These are phyloP conservation scores for Dysmachus trigonus DNA, from an alignment of 2,888 invertebrate species.

Conservation along the genomic window DNA sequence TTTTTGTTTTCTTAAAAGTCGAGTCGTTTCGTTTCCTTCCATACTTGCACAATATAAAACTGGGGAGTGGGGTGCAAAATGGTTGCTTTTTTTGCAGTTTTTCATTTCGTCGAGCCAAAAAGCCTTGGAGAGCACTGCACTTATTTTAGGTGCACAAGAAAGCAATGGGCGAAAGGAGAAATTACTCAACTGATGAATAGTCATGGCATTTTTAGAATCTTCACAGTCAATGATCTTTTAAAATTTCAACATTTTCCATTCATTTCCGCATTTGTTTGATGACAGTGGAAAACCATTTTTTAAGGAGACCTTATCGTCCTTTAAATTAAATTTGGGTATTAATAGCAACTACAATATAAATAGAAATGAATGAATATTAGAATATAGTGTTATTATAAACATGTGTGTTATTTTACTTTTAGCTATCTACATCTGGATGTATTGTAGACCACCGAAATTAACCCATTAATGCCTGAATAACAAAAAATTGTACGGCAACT, in stretches of 20 bases:
- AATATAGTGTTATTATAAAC: not conserved
- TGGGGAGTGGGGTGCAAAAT: not conserved
- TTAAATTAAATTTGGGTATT: not conserved
- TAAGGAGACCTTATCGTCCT: not conserved
- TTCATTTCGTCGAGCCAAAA: not conserved
- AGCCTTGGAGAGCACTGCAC: not conserved
- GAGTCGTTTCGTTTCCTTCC: constrained; percentile 5
- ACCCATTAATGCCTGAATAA: too few relatives aligned
- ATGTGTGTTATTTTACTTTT: not conserved
- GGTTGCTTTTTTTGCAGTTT: not conserved
- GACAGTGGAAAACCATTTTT: not conserved
- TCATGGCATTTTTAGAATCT: not conserved
- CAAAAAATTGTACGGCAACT: too few relatives aligned
- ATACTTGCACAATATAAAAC: not conserved
- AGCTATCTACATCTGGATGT: too few relatives aligned
- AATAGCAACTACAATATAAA: not conserved
- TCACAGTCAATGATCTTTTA: not conserved
- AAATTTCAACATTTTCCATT: not conserved
- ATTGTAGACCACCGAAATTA: too few relatives aligned
- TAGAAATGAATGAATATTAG: not conserved
- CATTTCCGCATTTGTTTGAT: not conserved
- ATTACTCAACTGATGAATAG: not conserved
- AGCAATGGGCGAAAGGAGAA: not conserved
- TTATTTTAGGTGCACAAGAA: not conserved
- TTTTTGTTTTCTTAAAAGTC: constrained; percentile 4